A percentile compares a stretch with the other conserved stretches of the same genome.
Conservation (phyloP, 2,113 vertebrate genomes). For the Platysternon megacephalum region DNA sequence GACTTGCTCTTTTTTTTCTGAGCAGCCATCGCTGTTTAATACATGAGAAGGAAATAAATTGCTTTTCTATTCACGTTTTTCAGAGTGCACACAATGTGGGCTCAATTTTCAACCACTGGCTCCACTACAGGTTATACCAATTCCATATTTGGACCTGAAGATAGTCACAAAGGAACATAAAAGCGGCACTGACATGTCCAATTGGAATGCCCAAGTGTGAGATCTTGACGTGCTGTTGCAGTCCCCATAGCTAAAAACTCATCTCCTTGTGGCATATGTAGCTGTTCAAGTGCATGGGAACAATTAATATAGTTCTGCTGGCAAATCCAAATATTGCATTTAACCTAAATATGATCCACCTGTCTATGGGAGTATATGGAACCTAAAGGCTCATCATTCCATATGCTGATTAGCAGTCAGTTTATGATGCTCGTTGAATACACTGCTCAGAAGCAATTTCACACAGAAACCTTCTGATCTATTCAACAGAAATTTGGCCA, state of each 20-base stretch:
- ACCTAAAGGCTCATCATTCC: neutral
- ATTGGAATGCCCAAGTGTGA: neutral
- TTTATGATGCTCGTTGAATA: neutral
- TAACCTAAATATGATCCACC: neutral
- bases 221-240: neutral
- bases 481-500: slow-evolving; percentile 8
- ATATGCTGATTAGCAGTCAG: neutral
- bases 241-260: neutral
- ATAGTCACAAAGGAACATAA: neutral
- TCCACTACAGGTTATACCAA: neutral
- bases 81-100: neutral
- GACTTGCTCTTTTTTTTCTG: neutral
- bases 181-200: neutral
- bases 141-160: neutral
- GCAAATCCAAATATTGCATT: neutral
- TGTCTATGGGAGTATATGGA: neutral
- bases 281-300: neutral
- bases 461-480: neutral
- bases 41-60: neutral
- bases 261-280: neutral
- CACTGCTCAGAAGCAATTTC: neutral
- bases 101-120: neutral
- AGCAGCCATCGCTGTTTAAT: neutral
- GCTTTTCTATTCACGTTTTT: neutral
- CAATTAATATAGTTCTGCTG: neutral